phyloP scores from a whole-genome alignment of 2,113 vertebrate genomes.

The Leiothrix lutea region DNA sequence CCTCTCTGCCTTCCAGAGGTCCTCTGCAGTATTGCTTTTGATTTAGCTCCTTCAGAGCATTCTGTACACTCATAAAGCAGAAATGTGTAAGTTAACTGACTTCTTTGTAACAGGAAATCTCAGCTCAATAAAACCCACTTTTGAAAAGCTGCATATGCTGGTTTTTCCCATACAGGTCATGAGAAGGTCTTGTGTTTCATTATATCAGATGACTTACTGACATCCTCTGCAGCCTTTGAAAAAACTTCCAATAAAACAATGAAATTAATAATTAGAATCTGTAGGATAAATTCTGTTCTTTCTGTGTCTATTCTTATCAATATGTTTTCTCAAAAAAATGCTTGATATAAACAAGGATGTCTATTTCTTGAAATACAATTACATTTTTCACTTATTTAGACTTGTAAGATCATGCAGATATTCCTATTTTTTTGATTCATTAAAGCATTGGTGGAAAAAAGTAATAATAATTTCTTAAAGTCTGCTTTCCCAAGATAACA shows the following conservation, averaged over 20 bases:
- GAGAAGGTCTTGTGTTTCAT: not conserved
- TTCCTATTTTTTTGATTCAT: not conserved
- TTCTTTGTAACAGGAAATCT: not conserved
- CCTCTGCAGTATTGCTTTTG: not conserved
- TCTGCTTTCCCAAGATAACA: not conserved
- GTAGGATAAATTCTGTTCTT: not conserved
- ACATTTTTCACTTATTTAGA: not conserved
- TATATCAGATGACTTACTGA: not conserved
- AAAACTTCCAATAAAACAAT: not conserved
- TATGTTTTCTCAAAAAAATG: not conserved
- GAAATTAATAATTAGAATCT: not conserved
- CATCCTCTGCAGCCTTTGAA: not conserved
- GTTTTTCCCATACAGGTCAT: not conserved
- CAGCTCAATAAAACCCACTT: not conserved
- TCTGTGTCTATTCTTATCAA: not conserved
- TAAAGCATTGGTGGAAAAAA: not conserved
- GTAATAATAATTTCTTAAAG: not conserved
- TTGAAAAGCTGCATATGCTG: not conserved
- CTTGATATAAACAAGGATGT: not conserved
- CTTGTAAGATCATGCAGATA: not conserved
- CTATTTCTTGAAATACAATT: not conserved
- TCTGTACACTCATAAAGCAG: not conserved
- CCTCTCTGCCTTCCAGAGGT: not conserved
- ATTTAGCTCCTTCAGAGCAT: not conserved
- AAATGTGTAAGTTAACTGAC: not conserved